Conservation (phyloP, 2,888 invertebrate genomes). For the Ypsolopha scabrella region DNA sequence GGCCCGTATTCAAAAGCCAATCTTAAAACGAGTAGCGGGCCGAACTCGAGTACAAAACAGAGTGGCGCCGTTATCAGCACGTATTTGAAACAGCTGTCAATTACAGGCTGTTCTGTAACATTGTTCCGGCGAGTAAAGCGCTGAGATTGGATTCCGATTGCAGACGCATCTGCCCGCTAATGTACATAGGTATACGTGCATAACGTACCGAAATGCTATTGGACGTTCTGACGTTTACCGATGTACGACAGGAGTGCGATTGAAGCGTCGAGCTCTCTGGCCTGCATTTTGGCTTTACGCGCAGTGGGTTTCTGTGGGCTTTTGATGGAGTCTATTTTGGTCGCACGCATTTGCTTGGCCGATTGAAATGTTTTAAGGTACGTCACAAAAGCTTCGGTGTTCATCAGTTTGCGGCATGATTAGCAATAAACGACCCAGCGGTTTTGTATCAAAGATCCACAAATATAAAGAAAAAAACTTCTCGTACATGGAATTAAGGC, state of each 20-base stretch:
- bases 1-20: background rate
- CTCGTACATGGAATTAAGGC: too few species aligned
- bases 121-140: conserved; percentile 24
- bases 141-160: conserved; percentile 52
- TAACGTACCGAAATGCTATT: conserved; percentile 20
- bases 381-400: too few species aligned
- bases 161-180: conserved; percentile 45
- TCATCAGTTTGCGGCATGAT: too few species aligned
- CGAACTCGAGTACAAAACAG: conserved; percentile 1
- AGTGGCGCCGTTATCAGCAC: conserved; percentile 11
- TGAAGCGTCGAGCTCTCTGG: background rate
- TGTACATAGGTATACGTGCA: conserved; percentile 33
- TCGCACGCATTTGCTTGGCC: background rate
- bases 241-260: background rate
- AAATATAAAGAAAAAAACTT: too few species aligned
- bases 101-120: conserved; percentile 30
- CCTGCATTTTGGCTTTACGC: background rate
- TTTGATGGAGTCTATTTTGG: background rate
- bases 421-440: too few species aligned
- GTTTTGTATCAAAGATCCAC: too few species aligned
- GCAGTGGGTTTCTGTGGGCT: background rate
- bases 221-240: conserved; percentile 21
- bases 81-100: conserved; percentile 35
- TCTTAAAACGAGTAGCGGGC: background rate
- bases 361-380: too few species aligned